These are phyloP conservation scores for Aulostomus chinensis DNA, from an alignment of 2,797 vertebrate species.

Conservation along the genomic window DNA sequence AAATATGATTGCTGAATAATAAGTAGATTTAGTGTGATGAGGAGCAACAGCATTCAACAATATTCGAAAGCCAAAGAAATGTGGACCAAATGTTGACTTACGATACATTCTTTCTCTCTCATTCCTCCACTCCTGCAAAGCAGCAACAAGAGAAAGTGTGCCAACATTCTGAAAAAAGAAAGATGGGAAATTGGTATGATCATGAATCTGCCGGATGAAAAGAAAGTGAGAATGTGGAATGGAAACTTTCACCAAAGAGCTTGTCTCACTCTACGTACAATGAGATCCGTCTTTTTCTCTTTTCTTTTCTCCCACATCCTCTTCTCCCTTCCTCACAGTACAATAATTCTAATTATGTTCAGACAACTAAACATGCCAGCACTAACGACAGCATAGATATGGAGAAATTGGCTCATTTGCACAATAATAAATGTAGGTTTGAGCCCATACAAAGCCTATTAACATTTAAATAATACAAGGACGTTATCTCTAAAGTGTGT, in stretches of 20 bases:
- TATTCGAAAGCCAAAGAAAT: too few species aligned
- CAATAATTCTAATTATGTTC: constrained; percentile 80
- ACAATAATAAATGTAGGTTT: constrained; percentile 80
- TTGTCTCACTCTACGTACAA: constrained; percentile 58
- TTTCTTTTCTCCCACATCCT: constrained; percentile 28
- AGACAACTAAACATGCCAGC: constrained; percentile 79
- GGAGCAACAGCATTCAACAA: too few species aligned
- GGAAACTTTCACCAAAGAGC: constrained; percentile 59
- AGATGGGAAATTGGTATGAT: constrained; percentile 41
- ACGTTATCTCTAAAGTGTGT: constrained; percentile 75
- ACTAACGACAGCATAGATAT: constrained; percentile 74
- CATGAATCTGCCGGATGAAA: constrained; percentile 52
- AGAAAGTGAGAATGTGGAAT: constrained; percentile 51
- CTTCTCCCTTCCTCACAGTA: constrained; percentile 62
- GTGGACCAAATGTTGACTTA: too few species aligned
- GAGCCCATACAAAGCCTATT: constrained; percentile 78
- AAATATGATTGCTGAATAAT: too few species aligned
- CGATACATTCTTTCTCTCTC: constrained; percentile 32
- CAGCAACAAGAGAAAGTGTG: constrained; percentile 24
- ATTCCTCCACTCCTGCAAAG: neutral
- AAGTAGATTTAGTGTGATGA: too few species aligned
- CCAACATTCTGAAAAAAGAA: constrained; percentile 26
- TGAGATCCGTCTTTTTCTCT: constrained; percentile 15
- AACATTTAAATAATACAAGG: constrained; percentile 81
- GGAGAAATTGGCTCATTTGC: constrained; percentile 78